A percentile compares a stretch with the other conserved stretches of the same genome.
Evolutionary conservation across 1,140 invertebrate species (phyloP).

Genomic region (Panulirus ornatus): DNA sequence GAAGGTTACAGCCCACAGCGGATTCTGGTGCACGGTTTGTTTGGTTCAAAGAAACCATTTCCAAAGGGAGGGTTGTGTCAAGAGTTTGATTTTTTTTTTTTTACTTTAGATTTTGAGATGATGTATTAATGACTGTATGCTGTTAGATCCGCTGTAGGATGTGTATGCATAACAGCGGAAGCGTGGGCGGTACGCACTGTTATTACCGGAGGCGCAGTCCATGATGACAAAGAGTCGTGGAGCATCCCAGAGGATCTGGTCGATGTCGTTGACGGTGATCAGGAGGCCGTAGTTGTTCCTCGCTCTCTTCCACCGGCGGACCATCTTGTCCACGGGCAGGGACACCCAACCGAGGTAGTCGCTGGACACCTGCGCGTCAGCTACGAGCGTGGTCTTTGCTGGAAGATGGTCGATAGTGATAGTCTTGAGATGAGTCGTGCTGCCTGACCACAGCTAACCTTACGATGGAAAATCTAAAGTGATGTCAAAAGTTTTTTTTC

Average conservation of each 20-base stretch:
- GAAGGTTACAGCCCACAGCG: too few species aligned
- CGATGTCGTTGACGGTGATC: constrained; percentile 54
- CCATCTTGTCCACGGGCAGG: constrained; percentile 47
- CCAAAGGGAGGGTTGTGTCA: too few species aligned
- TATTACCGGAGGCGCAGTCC: constrained; percentile 65
- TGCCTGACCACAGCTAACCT: too few species aligned
- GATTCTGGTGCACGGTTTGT: too few species aligned
- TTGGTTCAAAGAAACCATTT: too few species aligned
- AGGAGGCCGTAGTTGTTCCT: constrained; percentile 68
- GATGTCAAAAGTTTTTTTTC: too few species aligned
- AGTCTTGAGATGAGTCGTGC: too few species aligned
- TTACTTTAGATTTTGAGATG: too few species aligned
- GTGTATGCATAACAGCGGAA: background rate
- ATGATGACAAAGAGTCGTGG: constrained; percentile 64
- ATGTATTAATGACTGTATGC: too few species aligned
- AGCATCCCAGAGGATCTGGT: constrained; percentile 58
- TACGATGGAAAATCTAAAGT: too few species aligned
- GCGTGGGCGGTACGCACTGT: constrained; percentile 78
- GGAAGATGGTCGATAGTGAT: too few species aligned
- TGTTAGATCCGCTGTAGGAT: background rate
- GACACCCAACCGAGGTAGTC: constrained; percentile 70
- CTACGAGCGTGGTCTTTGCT: constrained; percentile 47
- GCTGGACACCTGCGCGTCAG: constrained; percentile 35
- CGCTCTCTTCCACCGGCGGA: constrained; percentile 46
- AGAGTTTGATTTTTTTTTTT: too few species aligned